A percentile compares a stretch with the other conserved stretches of the same genome.
These are phyloP conservation scores for Fragum whitleyi DNA, from an alignment of 2,888 invertebrate genomes.

Conservation along the genomic window DNA sequence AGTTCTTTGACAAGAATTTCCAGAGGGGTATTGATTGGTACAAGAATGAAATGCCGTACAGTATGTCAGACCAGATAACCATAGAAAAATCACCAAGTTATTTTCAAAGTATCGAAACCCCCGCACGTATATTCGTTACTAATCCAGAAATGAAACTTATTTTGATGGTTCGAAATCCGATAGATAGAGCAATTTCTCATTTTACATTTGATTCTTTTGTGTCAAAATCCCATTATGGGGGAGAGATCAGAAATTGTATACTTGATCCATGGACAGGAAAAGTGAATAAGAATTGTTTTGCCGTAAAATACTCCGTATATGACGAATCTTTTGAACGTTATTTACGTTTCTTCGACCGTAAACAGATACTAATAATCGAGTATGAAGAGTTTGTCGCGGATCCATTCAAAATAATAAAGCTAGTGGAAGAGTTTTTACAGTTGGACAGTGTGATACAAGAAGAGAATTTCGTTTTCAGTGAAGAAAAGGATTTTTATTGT, in stretches of 20 bases:
- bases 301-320: conserved; percentile 82
- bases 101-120: conserved; percentile 96
- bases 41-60: conserved; percentile 92
- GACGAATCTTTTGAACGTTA: conserved; percentile 92
- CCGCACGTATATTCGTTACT: conserved; percentile 96
- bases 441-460: conserved; percentile 69
- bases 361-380: conserved; percentile 96
- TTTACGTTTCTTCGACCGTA: conserved; percentile 95
- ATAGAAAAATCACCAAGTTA: conserved; percentile 99
- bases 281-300: conserved; percentile 84
- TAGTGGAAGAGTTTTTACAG: conserved; percentile 78
- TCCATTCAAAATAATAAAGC: conserved; percentile 74
- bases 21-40: conserved; percentile 97
- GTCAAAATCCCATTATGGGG: conserved; percentile 63
- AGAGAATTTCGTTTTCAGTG: conserved; percentile 98
- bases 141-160: conserved; percentile 95
- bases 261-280: conserved; percentile 62
- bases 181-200: conserved; percentile 97
- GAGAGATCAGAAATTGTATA: conserved; percentile 39
- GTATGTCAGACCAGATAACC: conserved; percentile 95
- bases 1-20: conserved; percentile 97
- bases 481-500: conserved; percentile 97
- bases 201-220: conserved; percentile 88
- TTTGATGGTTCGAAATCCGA: conserved; percentile 97
- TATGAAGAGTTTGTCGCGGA: conserved; percentile 72